Evolutionary conservation across 1,140 invertebrate genomes (phyloP).

Genomic region (Gryon sp.): DNA sequence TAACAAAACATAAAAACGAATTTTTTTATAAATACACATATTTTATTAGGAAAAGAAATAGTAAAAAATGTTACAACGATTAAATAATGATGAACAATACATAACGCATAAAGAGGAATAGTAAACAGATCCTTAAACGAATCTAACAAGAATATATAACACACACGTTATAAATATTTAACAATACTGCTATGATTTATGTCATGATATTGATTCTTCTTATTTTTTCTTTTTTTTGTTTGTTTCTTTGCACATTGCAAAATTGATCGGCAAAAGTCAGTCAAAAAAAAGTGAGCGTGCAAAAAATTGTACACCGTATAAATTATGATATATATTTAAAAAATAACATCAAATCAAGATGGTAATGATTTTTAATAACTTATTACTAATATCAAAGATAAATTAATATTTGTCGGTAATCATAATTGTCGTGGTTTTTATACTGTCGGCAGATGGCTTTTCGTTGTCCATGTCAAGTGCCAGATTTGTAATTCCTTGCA

Average conservation of each 20-base stretch:
- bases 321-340: no score
- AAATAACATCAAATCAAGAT: no score
- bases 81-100: conserved; percentile 22
- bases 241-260: no score
- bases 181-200: conserved; percentile 49
- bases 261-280: no score
- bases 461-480: conserved; percentile 76
- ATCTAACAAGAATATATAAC: conserved; percentile 37
- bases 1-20: not conserved
- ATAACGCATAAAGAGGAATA: conserved; percentile 27
- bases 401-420: conserved; percentile 30
- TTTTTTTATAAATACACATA: conserved; percentile 5
- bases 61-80: conserved; percentile 41
- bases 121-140: conserved; percentile 53
- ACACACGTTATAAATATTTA: conserved; percentile 30
- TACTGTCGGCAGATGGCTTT: conserved; percentile 43
- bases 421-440: conserved; percentile 46
- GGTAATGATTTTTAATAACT: no score
- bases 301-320: no score
- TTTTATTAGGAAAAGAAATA: conserved; percentile 25
- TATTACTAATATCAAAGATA: no score
- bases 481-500: conserved; percentile 75
- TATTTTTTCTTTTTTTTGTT: no score
- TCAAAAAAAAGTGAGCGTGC: no score
- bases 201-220: conserved; percentile 8